Conservation (phyloP, 2,888 invertebrate genomes). For the Phortica magna region DNA sequence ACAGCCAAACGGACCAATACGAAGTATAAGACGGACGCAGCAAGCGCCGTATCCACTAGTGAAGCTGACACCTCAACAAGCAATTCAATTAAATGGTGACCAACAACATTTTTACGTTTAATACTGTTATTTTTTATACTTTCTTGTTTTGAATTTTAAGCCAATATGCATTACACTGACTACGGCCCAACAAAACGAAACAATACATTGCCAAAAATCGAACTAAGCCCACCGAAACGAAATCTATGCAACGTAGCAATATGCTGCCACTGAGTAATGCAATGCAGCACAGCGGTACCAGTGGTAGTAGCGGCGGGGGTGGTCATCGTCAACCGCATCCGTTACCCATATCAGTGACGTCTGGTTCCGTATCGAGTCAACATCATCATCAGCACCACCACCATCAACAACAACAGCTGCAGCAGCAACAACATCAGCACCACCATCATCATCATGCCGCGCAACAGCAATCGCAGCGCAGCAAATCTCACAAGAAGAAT, state of each 20-base stretch:
- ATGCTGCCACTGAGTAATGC: conserved; percentile 51
- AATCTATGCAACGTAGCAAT: conserved; percentile 52
- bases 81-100: conserved; percentile 68
- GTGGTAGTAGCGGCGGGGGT: neutral
- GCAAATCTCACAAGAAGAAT: conserved; percentile 71
- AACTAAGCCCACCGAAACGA: conserved; percentile 64
- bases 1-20: conserved; percentile 84
- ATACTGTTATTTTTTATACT: neutral
- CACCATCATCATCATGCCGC: conserved; percentile 42
- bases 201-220: conserved; percentile 73
- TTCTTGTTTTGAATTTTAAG: conserved; percentile 30
- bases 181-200: conserved; percentile 59
- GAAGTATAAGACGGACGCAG: conserved; percentile 85
- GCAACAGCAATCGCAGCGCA: conserved; percentile 38
- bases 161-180: conserved; percentile 56
- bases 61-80: conserved; percentile 80
- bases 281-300: conserved; percentile 10
- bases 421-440: conserved; percentile 46
- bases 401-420: conserved; percentile 35
- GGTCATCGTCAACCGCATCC: conserved; percentile 62
- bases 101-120: neutral
- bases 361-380: conserved; percentile 16
- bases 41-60: conserved; percentile 91
- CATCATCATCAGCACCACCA: conserved; percentile 39
- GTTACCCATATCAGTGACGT: conserved; percentile 50